A percentile compares a stretch with the other conserved stretches of the same genome.
These are phyloP conservation scores for Phylloscopus trochiloides DNA, from an alignment of 2,113 vertebrate species.

Conservation along the genomic window DNA sequence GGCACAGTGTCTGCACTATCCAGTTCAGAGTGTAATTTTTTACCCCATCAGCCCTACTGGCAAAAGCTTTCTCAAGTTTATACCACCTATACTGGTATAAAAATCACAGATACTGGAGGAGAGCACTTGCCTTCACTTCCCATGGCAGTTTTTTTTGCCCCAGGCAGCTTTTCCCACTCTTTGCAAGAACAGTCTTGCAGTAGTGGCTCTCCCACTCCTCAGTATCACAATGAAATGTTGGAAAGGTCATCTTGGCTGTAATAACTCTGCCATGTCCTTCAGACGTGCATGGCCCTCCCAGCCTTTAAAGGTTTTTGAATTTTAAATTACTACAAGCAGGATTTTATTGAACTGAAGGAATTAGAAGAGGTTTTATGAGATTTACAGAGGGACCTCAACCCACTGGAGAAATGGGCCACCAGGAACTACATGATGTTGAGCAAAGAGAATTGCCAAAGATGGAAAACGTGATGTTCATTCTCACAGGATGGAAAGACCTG, in stretches of 20 bases:
- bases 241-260: not conserved
- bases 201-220: not conserved
- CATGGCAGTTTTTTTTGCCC: fast-evolving
- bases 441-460: not conserved
- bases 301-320: not conserved
- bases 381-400: not conserved
- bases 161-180: not conserved
- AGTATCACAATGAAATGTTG: not conserved
- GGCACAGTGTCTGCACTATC: not conserved
- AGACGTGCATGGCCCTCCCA: not conserved
- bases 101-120: not conserved
- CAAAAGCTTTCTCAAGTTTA: not conserved
- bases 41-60: not conserved
- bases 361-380: not conserved
- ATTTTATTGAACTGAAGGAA: not conserved
- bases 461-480: not conserved
- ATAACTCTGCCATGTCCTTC: not conserved
- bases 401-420: not conserved
- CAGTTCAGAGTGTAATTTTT: not conserved
- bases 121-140: fast-evolving
- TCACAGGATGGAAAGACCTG: not conserved
- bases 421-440: not conserved
- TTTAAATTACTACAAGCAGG: not conserved
- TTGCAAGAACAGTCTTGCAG: not conserved
- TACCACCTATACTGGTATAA: not conserved